These are phyloP conservation scores for Morpho achilles DNA, from an alignment of 2,888 invertebrate genomes.

Conservation along the genomic window DNA sequence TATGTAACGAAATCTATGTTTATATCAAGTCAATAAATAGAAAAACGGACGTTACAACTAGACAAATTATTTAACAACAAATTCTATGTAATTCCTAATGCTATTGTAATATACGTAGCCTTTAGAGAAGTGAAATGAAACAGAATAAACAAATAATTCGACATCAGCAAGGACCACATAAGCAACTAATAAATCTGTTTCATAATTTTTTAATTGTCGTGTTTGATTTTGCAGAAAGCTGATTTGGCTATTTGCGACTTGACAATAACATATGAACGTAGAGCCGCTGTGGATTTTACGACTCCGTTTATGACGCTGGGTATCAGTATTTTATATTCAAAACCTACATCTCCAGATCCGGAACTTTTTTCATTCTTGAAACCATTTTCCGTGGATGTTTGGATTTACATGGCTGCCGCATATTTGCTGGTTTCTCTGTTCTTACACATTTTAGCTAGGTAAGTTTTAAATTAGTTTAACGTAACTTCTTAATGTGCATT, in stretches of 20 bases:
- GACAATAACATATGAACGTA: constrained; percentile 95
- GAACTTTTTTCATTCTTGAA: constrained; percentile 92
- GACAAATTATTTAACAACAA: too few species aligned
- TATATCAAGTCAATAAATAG: too few species aligned
- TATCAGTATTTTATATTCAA: constrained; percentile 91
- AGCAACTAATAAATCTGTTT: too few species aligned
- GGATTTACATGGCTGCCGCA: constrained; percentile 94
- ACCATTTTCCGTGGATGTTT: constrained; percentile 90
- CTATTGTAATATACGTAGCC: too few species aligned
- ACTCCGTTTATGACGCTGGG: constrained; percentile 99
- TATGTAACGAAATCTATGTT: too few species aligned
- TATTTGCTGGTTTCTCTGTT: constrained; percentile 78
- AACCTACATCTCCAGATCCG: constrained; percentile 81
- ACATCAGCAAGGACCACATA: too few species aligned
- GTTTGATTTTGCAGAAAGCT: constrained; percentile 83
- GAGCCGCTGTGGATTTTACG: constrained; percentile 94
- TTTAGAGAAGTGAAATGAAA: too few species aligned
- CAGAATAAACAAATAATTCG: too few species aligned
- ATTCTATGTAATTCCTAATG: too few species aligned
- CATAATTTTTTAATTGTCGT: too few species aligned
- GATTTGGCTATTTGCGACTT: constrained; percentile 97
- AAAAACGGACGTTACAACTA: too few species aligned
- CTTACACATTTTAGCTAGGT: constrained; percentile 25
- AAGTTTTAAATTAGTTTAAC: neutral
- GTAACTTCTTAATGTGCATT: too few species aligned